Base-by-base conservation (phyloP, 2,888 invertebrate genomes). In the Portevinia maculata region DNA sequence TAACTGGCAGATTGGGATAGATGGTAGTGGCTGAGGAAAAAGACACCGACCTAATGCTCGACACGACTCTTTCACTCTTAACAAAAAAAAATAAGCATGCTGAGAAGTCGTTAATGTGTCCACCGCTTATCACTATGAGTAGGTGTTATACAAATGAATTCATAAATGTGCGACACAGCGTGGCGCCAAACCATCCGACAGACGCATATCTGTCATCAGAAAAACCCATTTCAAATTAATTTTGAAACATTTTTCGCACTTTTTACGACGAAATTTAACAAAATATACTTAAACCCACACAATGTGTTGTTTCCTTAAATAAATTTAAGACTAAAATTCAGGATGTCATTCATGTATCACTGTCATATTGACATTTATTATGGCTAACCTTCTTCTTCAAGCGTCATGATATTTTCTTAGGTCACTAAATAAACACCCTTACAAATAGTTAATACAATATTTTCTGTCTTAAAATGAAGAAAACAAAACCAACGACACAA, bases 391-490 rank as follows among this genome's bases (percentile, higher is more conserved):
- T 39, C 7, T 15, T 39, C 21, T 24, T 17, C 24, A 46, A 30
- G n/a, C 1, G 3, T 17, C 3, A 9, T 1, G 15, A 6, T n/a
- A 19, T 28, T 57, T 57, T 39, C 41, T 57, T 15, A 11, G 41
- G 6, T n/a, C 17, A 17, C 30, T 13, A 44, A 30, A 5, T 24
- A 70, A 70, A 60, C n/a, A n/a, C n/a, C 37, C 17, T 53, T 17
- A 62, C 30, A 65, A 65, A 57, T 52, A 15, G 50, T 65, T 59
- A 65, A 74, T 65, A 24, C 48, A 57, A 65, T 21, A 53, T 53
- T 48, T 46, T 48, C n/a, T n/a, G n/a, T n/a, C 57, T 39, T 39
- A 32, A 55, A 24, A 9, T 11, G 4, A 48, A 9, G 30, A 21
- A n/a, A n/a, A 7, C 24, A 13, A 39, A 52, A 11, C 52, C 24